A percentile compares a stretch with the other conserved stretches of the same genome.
These are phyloP conservation scores for Hypercompe scribonia DNA, from an alignment of 2,888 invertebrate genomes.

Conservation along the genomic window DNA sequence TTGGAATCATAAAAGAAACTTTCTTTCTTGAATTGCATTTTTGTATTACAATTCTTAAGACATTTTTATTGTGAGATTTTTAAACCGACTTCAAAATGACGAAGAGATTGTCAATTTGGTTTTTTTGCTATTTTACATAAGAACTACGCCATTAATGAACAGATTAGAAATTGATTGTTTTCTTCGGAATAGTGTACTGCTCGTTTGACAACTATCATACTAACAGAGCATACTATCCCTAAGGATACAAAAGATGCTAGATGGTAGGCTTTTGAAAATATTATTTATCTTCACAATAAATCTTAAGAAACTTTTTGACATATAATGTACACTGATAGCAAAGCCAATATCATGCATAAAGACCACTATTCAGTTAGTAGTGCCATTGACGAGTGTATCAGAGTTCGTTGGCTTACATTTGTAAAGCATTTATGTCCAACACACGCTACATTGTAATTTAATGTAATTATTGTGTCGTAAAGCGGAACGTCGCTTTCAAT, in stretches of 20 bases:
- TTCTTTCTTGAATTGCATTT: background rate
- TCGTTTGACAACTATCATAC: too few species aligned
- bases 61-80: too few species aligned
- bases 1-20: background rate
- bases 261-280: too few species aligned
- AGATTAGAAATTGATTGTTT: background rate
- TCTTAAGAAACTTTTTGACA: background rate
- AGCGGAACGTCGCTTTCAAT: conserved; percentile 33
- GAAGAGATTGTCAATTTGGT: too few species aligned
- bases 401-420: conserved; percentile 59
- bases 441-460: conserved; percentile 32
- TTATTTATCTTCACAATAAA: background rate
- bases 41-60: background rate
- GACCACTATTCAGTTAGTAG: background rate
- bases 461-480: conserved; percentile 34
- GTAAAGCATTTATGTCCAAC: conserved; percentile 50
- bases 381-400: conserved; percentile 51
- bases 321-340: background rate
- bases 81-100: too few species aligned
- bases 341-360: background rate
- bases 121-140: too few species aligned
- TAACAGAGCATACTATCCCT: too few species aligned
- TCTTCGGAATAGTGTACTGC: too few species aligned
- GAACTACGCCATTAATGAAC: background rate
- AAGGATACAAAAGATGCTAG: too few species aligned